Conservation (phyloP, 2,113 vertebrate genomes). For the Thalassarche chlororhynchos region DNA sequence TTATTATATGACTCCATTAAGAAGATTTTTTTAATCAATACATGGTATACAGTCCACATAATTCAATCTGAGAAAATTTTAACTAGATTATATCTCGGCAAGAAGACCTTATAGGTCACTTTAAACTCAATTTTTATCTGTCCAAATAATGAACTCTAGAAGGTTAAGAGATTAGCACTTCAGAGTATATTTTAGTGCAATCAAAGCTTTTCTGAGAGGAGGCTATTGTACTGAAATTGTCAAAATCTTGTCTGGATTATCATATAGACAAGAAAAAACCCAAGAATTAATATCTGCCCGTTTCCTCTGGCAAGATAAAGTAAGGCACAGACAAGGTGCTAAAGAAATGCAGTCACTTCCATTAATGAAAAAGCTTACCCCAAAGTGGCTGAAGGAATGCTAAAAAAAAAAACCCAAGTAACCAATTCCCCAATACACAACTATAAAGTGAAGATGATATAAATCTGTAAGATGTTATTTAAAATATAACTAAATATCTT, state of each 20-base stretch:
- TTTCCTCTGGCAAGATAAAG: background rate
- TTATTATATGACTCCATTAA: background rate
- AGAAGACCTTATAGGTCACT: background rate
- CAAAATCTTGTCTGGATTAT: constrained; percentile 2
- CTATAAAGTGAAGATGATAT: background rate
- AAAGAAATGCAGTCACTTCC: background rate
- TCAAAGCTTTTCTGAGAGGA: background rate
- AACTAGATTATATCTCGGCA: background rate
- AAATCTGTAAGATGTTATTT: background rate
- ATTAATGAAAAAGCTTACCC: background rate
- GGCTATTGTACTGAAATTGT: background rate
- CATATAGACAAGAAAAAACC: background rate
- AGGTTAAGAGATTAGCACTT: constrained; percentile 19
- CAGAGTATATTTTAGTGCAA: background rate
- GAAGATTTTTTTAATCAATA: background rate
- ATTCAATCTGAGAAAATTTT: constrained; percentile 20
- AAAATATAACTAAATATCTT: background rate
- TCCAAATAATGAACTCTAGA: constrained; percentile 38
- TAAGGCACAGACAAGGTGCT: background rate
- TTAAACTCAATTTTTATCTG: constrained; percentile 31
- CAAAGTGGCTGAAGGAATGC: background rate
- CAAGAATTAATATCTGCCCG: background rate
- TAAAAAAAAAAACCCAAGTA: background rate
- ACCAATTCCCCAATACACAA: background rate
- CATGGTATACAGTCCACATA: background rate